A percentile compares a stretch with the other conserved stretches of the same genome.
Evolutionary conservation across 92 coral and sea anemone genomes (phyloP).

Genomic region (Parazoanthus atlanticus): DNA sequence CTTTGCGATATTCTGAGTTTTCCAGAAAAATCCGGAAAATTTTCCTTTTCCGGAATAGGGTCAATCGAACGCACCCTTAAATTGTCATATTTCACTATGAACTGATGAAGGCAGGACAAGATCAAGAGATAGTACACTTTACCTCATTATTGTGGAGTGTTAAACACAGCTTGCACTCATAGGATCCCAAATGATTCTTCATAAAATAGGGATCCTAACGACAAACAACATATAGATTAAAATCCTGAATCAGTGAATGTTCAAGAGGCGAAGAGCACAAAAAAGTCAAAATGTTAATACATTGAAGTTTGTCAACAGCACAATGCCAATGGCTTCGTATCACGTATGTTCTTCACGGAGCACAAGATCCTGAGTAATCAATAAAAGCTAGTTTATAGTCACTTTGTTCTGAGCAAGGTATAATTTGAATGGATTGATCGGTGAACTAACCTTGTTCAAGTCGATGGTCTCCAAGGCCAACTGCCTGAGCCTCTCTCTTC

Average conservation of each 20-base stretch:
- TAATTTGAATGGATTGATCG: background rate
- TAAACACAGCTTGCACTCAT: conserved; percentile 95
- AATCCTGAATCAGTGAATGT: background rate
- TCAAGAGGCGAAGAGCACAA: background rate
- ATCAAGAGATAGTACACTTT: background rate
- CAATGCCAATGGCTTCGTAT: too few relatives aligned
- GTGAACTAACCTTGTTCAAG: conserved; percentile 84
- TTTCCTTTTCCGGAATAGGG: too few relatives aligned
- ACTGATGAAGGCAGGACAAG: too few relatives aligned
- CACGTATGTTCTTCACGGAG: too few relatives aligned
- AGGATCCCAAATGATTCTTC: conserved; percentile 98
- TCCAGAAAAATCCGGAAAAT: too few relatives aligned
- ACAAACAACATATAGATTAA: background rate
- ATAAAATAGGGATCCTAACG: conserved; percentile 94
- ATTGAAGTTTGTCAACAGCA: too few relatives aligned
- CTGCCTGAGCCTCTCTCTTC: conserved; percentile 94
- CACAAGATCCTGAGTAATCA: background rate
- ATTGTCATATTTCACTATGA: too few relatives aligned
- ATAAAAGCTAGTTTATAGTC: background rate
- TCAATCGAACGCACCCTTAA: too few relatives aligned
- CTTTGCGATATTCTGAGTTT: too few relatives aligned
- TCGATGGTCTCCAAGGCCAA: conserved; percentile 97
- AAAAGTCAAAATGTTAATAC: too few relatives aligned
- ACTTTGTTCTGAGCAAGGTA: background rate
- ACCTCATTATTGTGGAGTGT: conserved; percentile 98